Percentiles rank a stretch among this genome's conserved stretches.
Evolutionary conservation across 2,113 vertebrate genomes (phyloP).

Genomic region (Ptilorrhoa leucosticta): DNA sequence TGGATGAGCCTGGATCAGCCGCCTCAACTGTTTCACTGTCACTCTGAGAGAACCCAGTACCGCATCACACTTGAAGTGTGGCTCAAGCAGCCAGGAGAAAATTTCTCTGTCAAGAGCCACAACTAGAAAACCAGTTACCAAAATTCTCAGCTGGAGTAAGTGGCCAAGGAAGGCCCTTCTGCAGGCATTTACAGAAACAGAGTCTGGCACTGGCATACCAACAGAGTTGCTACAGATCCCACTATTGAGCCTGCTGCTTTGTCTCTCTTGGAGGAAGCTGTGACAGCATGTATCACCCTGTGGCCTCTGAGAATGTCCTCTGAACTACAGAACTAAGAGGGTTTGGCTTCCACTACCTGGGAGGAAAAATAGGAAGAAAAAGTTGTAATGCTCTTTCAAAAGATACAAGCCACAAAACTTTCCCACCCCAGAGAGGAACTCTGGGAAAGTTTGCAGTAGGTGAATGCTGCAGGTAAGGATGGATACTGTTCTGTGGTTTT

Average conservation of each 20-base stretch:
- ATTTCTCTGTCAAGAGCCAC: neutral
- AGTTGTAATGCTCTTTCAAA: neutral
- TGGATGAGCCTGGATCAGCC: neutral
- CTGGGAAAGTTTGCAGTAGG: neutral
- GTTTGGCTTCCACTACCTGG: neutral
- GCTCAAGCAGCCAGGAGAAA: neutral
- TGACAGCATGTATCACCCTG: neutral
- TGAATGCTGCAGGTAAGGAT: neutral
- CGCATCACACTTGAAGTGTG: accelerated
- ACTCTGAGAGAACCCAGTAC: neutral
- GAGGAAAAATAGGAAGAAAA: neutral
- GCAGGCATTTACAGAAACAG: accelerated
- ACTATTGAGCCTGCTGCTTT: neutral
- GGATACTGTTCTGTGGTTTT: neutral
- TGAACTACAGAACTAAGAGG: neutral
- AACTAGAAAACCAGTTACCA: neutral
- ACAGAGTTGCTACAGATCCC: neutral
- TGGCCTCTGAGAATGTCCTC: neutral
- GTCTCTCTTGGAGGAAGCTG: neutral
- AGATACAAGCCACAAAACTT: neutral
- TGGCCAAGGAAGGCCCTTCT: neutral
- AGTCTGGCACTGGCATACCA: neutral
- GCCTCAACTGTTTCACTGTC: neutral
- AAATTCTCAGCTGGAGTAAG: neutral
- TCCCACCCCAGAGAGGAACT: neutral